Percentiles rank a stretch among this genome's conserved stretches.
phyloP scores from a whole-genome alignment of 1,140 invertebrate genomes.

The Trypoxylus dichotomus region DNA sequence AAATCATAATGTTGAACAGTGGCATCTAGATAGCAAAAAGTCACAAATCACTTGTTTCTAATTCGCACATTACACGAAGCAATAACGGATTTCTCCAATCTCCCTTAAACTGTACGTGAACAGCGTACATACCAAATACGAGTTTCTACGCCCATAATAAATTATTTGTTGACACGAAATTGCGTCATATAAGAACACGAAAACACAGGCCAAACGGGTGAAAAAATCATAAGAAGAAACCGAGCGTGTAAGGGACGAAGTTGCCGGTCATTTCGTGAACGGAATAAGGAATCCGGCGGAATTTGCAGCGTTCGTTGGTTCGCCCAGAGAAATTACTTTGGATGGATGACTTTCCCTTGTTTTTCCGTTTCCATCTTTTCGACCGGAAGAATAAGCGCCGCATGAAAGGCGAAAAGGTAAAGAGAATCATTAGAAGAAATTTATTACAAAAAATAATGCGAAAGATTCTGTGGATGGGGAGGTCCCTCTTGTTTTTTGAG shows the following conservation, averaged over 20 bases:
- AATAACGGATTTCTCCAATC: not conserved
- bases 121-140: not conserved
- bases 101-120: not conserved
- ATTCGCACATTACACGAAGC: not conserved
- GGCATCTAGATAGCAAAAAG: too few relatives aligned
- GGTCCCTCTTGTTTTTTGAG: not conserved
- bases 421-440: slow-evolving; percentile 16
- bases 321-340: not conserved
- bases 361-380: slow-evolving; percentile 9
- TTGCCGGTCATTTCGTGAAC: not conserved
- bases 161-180: slow-evolving; percentile 22
- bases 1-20: too few relatives aligned
- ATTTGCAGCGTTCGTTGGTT: slow-evolving; percentile 9
- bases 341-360: not conserved
- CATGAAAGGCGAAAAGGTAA: slow-evolving; percentile 9
- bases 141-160: not conserved
- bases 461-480: not conserved
- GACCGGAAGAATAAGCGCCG: not conserved
- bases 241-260: not conserved
- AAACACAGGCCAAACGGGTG: not conserved
- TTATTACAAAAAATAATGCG: not conserved
- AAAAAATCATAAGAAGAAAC: slow-evolving; percentile 5
- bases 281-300: not conserved
- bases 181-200: slow-evolving; percentile 21
- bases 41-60: too few relatives aligned